A percentile compares a stretch with the other conserved stretches of the same genome.
Conservation (phyloP, 2,113 vertebrate genomes). For the Aptenodytes forsteri region DNA sequence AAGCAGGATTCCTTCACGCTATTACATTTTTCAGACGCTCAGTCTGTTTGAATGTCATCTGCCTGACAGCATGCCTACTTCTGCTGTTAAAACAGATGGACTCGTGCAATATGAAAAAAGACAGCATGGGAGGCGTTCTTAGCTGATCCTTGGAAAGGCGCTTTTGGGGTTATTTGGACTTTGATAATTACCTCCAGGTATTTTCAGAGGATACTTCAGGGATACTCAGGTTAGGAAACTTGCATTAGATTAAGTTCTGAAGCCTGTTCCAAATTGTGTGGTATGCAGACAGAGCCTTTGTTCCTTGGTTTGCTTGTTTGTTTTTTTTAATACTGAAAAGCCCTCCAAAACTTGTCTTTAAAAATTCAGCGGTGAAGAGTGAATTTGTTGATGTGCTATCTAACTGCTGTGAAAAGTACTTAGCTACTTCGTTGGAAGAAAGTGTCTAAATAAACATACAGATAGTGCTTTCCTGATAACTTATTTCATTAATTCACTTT, state of each 20-base stretch:
- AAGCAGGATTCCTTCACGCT: neutral
- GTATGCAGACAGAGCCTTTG: neutral
- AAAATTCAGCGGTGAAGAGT: neutral
- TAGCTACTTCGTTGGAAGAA: neutral
- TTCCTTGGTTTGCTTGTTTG: neutral
- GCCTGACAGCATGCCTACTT: neutral
- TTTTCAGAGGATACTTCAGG: neutral
- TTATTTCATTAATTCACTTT: neutral
- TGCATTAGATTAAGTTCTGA: neutral
- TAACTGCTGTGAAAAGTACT: neutral
- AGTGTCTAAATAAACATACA: neutral
- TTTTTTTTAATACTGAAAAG: neutral
- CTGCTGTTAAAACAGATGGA: neutral
- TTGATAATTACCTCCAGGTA: neutral
- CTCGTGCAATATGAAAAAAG: neutral
- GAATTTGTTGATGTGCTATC: neutral
- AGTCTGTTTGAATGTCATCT: neutral
- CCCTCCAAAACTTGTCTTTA: neutral
- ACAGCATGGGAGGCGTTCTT: neutral
- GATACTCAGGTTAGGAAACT: neutral
- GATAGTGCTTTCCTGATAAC: neutral
- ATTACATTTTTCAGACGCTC: neutral
- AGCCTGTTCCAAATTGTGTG: neutral
- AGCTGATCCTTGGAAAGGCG: neutral
- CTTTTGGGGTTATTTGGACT: neutral